phyloP scores from a whole-genome alignment of 2,797 vertebrate species.

The Craterocephalus amniculus region DNA sequence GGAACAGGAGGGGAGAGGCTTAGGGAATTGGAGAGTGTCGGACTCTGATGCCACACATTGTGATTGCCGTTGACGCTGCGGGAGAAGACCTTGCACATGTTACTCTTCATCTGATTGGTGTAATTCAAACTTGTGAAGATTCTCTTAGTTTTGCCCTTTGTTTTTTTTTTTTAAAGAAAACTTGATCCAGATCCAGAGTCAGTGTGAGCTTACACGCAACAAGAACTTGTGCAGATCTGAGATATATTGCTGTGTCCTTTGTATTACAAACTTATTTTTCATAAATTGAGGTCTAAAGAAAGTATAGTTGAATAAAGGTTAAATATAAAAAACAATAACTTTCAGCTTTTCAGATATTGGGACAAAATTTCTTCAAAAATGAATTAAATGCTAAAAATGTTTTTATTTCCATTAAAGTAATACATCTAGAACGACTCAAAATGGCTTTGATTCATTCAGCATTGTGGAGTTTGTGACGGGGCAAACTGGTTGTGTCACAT shows the following conservation, averaged over 20 bases:
- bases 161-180: neutral
- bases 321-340: too few species aligned
- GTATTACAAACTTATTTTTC: neutral
- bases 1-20: constrained; percentile 32
- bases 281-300: too few species aligned
- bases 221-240: neutral
- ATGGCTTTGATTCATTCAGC: neutral
- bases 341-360: too few species aligned
- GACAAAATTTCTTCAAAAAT: too few species aligned
- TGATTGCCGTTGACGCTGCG: constrained; percentile 36
- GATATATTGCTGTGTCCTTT: neutral
- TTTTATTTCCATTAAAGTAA: too few species aligned
- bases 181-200: neutral
- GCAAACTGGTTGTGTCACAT: neutral
- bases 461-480: neutral
- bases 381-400: too few species aligned
- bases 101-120: constrained; percentile 24
- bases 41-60: constrained; percentile 32
- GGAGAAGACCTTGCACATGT: constrained; percentile 26
- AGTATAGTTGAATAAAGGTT: too few species aligned
- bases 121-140: constrained; percentile 37
- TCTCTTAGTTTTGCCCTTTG: neutral
- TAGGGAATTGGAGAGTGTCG: constrained; percentile 10
- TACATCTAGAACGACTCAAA: neutral
- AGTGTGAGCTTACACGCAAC: neutral